Percentiles rank a stretch among this genome's conserved stretches.
phyloP scores from a whole-genome alignment of 2,888 invertebrate species.

The Apamea epomidion region DNA sequence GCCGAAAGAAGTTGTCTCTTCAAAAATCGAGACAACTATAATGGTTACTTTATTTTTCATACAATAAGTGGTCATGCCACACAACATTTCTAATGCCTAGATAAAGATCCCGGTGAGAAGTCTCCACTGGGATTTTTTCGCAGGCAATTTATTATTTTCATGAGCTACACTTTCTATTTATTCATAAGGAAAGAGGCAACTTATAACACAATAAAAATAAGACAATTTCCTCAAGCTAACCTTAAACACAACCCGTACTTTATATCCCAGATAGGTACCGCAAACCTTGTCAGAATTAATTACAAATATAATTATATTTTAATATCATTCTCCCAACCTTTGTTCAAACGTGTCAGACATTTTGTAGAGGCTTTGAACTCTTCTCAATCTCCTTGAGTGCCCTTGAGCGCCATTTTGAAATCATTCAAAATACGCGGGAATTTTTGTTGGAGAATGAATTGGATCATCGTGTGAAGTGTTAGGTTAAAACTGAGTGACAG shows the following conservation, averaged over 20 bases:
- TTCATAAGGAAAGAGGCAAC: not conserved
- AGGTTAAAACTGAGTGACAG: conserved; percentile 10
- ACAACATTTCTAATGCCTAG: not conserved
- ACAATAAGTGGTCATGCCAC: not conserved
- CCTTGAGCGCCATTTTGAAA: conserved; percentile 18
- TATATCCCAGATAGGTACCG: not conserved
- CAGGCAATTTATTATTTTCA: not conserved
- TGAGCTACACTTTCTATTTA: no score
- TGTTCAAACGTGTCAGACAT: conserved; percentile 27
- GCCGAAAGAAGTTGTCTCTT: not conserved
- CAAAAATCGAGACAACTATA: not conserved
- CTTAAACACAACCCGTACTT: not conserved
- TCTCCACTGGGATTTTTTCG: not conserved
- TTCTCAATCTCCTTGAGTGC: conserved; percentile 15
- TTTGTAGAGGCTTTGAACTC: conserved; percentile 29
- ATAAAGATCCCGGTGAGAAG: not conserved
- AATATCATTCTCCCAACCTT: conserved; percentile 10
- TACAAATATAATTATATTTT: not conserved
- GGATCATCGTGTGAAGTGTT: not conserved
- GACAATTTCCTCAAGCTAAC: not conserved
- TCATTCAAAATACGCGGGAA: conserved; percentile 12
- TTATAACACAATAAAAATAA: not conserved
- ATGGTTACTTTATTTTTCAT: not conserved
- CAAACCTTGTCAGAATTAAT: not conserved
- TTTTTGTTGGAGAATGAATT: conserved; percentile 17